Evolutionary conservation across 2,888 invertebrate species (phyloP), one percentile per base, ranked within the genome.

Genomic region (Perizoma affinitatum): DNA sequence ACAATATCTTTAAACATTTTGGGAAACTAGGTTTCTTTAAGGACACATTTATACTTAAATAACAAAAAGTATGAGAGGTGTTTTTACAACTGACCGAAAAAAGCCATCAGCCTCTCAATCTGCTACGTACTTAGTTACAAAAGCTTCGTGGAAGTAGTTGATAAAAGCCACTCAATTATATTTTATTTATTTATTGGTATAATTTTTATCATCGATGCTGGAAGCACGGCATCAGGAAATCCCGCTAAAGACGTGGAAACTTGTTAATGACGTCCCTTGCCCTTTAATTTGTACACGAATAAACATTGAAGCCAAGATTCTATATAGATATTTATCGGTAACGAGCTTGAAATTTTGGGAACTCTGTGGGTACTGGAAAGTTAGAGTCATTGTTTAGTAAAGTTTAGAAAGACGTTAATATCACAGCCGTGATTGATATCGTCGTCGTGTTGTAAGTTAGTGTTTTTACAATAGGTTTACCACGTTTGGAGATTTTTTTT

Each of bases 161-260:
- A 40, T 40, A 54, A 58, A 56, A 52, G 50, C 55, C 58, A 53
- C 60, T 65, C 60, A 69, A 71, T 65, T 65, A 60, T 62, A 70
- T 66, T 48, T 68, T 67, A 38, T 67, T 71, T 68, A 57, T 64
- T 61, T 66, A 63, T 46, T 34, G 58, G 67, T 61, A 67, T 67
- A 65, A 68, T 70, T 76, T 69, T 72, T 73, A 71, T 67, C 69
- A 67, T 64, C 63, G 65, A 47, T 63, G 63, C 46, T 52, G 51
- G 58, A 67, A 67, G 70, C 64, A 54, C 56, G 53, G 48, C 33
- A 36, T 11, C 34, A 64, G 73, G 68, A 73, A 75, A 76, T 74
- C 72, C 75, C 79, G 77, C 63, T 64, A 63, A 73, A 73, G 76
- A 80, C 79, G 71, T 73, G 70, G 70, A 72, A 74, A 77, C 73